These are phyloP conservation scores for Brachyptera putata DNA, from an alignment of 2,888 invertebrate species.

Conservation along the genomic window DNA sequence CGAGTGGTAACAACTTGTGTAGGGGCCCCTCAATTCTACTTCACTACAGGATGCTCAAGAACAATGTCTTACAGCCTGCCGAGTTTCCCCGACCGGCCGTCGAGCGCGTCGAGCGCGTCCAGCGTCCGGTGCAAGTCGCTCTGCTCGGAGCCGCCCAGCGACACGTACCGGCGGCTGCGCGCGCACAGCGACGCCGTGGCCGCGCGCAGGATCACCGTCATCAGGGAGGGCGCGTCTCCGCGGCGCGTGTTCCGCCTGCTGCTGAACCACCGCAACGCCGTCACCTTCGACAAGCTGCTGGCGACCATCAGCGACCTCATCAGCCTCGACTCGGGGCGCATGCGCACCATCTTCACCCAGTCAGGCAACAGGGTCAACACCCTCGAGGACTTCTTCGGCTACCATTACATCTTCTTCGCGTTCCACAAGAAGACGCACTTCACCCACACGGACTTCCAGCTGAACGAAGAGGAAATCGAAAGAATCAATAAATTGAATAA, in stretches of 20 bases:
- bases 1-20: no score
- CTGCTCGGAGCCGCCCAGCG: no score
- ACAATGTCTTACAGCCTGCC: no score
- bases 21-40: no score
- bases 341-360: background rate
- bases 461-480: background rate
- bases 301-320: background rate
- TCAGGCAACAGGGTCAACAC: background rate
- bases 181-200: background rate
- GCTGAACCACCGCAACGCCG: constrained; percentile 2
- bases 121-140: background rate
- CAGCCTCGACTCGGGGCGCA: background rate
- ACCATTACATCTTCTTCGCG: constrained; percentile 1
- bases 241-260: background rate
- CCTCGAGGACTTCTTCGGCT: constrained; percentile 4
- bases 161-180: no score
- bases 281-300: background rate
- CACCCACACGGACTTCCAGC: background rate
- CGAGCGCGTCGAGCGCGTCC: no score
- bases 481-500: background rate
- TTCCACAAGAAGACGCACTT: background rate
- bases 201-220: background rate
- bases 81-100: no score
- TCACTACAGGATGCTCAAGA: no score
- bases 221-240: background rate